A percentile compares a stretch with the other conserved stretches of the same genome.
Conservation (phyloP, 2,113 vertebrate genomes). For the Epinephelus fuscoguttatus region DNA sequence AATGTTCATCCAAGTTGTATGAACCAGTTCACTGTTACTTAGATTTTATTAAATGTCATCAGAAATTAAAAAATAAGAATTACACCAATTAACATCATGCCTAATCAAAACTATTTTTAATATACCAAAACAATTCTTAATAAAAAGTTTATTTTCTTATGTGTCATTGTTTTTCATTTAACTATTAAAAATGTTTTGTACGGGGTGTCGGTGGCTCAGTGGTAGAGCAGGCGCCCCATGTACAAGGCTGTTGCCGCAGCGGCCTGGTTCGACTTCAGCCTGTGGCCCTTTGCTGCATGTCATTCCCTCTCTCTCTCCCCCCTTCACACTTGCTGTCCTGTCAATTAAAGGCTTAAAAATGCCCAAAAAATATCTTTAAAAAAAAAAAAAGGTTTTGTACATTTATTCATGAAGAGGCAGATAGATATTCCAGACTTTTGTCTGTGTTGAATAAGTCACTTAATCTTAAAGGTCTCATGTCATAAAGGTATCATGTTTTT, state of each 20-base stretch:
- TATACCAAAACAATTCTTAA: neutral
- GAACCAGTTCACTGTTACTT: neutral
- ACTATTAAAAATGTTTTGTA: slow-evolving; percentile 23
- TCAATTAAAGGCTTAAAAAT: too few species aligned
- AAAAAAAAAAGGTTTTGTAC: slow-evolving; percentile 23
- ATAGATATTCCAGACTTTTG: neutral
- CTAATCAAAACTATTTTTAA: neutral
- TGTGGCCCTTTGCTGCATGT: too few species aligned
- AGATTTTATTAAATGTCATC: neutral
- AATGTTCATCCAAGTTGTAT: too few species aligned
- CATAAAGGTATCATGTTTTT: too few species aligned
- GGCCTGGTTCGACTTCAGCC: too few species aligned
- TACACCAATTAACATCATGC: neutral
- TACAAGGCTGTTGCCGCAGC: too few species aligned
- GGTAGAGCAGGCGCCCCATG: too few species aligned
- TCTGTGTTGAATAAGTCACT: neutral
- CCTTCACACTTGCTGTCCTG: too few species aligned
- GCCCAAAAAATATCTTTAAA: too few species aligned
- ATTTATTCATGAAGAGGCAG: neutral
- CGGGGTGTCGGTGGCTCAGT: too few species aligned
- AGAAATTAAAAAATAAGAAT: neutral
- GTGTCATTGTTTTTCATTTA: neutral
- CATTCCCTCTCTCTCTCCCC: too few species aligned
- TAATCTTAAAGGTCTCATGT: neutral
- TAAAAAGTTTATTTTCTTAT: slow-evolving; percentile 21